These are phyloP conservation scores for Strix uralensis DNA, from an alignment of 2,113 vertebrate genomes.

Conservation along the genomic window DNA sequence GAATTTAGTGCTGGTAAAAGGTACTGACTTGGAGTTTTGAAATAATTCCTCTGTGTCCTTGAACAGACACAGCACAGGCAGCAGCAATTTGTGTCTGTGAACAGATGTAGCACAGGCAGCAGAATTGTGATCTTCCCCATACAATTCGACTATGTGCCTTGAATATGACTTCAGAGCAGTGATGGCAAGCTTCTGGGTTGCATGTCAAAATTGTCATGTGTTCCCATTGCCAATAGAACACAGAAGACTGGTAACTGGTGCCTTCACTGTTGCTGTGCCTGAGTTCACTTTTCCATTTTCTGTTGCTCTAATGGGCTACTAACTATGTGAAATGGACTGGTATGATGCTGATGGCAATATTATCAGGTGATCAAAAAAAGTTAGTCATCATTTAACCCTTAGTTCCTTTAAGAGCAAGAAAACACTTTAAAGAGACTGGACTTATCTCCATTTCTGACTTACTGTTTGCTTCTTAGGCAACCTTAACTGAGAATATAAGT, in stretches of 20 bases:
- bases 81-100: background rate
- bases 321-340: background rate
- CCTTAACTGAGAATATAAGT: background rate
- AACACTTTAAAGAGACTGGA: background rate
- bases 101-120: background rate
- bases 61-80: background rate
- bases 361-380: background rate
- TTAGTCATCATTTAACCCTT: background rate
- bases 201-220: fast-evolving
- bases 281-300: background rate
- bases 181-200: background rate
- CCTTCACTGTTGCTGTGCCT: background rate
- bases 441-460: background rate
- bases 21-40: background rate
- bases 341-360: background rate
- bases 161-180: background rate
- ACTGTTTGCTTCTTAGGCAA: background rate
- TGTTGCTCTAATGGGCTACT: background rate
- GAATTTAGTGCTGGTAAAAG: background rate
- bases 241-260: background rate
- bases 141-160: background rate
- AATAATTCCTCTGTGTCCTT: background rate
- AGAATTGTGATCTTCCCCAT: background rate
- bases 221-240: background rate
- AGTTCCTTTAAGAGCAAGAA: background rate